Evolutionary conservation across 2,113 vertebrate species (phyloP).

Genomic region (Polypterus senegalus): DNA sequence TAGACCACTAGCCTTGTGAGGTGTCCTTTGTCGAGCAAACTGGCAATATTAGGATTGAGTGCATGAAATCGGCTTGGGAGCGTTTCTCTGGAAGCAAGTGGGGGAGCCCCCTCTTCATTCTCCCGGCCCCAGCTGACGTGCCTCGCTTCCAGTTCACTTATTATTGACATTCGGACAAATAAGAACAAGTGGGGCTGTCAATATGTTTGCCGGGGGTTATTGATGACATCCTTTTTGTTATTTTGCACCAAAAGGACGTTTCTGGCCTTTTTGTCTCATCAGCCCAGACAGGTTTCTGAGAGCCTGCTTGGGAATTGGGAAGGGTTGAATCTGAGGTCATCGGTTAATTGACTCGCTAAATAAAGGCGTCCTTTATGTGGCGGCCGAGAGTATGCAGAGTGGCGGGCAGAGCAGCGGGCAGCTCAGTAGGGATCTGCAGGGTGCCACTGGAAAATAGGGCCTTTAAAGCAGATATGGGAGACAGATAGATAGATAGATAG

Average conservation of each 20-base stretch:
- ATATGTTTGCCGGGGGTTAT: constrained; percentile 43
- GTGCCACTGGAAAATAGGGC: too few species aligned
- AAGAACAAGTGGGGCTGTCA: constrained; percentile 51
- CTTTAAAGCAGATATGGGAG: too few species aligned
- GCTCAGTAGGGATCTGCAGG: constrained; percentile 28
- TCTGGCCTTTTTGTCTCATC: too few species aligned
- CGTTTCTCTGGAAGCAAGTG: not conserved
- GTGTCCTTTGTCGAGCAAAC: too few species aligned
- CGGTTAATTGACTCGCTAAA: constrained; percentile 11
- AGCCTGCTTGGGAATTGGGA: too few species aligned
- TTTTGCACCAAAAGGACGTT: too few species aligned
- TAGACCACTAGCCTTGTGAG: too few species aligned
- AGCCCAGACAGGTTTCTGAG: too few species aligned
- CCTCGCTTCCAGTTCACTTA: constrained; percentile 37
- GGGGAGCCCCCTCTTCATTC: constrained; percentile 15
- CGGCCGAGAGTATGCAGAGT: constrained; percentile 22
- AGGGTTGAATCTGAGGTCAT: too few species aligned
- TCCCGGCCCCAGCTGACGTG: constrained; percentile 11
- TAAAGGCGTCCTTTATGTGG: not conserved
- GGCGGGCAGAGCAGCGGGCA: constrained; percentile 33
- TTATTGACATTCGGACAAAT: constrained; percentile 53
- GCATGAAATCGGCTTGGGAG: too few species aligned
- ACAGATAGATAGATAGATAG: too few species aligned
- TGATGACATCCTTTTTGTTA: constrained; percentile 29
- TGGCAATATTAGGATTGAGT: too few species aligned